A percentile compares a stretch with the other conserved stretches of the same genome.
Conservation (phyloP, 1,140 invertebrate genomes). For the Aphaenogaster ashmeadi region DNA sequence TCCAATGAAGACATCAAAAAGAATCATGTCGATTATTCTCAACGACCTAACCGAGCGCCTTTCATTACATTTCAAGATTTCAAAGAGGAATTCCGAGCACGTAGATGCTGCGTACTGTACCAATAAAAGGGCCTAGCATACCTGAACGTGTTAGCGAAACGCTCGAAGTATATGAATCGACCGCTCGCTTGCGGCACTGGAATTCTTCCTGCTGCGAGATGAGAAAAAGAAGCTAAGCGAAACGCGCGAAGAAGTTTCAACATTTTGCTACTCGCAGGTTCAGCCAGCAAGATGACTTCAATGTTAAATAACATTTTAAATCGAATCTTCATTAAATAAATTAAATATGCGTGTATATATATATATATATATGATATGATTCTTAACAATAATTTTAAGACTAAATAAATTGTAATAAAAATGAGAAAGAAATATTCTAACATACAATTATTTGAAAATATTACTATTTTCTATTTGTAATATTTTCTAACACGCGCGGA, state of each 20-base stretch:
- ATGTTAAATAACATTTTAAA: background rate
- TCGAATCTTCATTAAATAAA: background rate
- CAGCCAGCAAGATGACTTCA: background rate
- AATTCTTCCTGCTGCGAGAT: constrained; percentile 34
- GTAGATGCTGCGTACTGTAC: constrained; percentile 46
- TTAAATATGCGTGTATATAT: background rate
- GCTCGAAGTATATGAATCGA: constrained; percentile 56
- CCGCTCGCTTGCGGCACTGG: constrained; percentile 36
- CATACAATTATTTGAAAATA: background rate
- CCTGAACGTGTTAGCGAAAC: constrained; percentile 60
- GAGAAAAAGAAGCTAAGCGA: constrained; percentile 27
- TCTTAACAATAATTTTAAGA: background rate
- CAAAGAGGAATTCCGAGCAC: constrained; percentile 29
- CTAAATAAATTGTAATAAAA: background rate
- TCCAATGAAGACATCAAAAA: constrained; percentile 31
- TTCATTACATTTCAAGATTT: constrained; percentile 56
- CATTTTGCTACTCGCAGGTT: background rate
- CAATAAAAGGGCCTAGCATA: constrained; percentile 58
- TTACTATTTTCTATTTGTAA: background rate
- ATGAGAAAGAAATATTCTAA: background rate
- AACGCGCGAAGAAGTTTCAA: constrained; percentile 16
- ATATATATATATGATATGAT: background rate
- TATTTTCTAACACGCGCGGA: background rate
- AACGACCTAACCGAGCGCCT: constrained; percentile 5
- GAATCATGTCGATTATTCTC: constrained; percentile 16